These are phyloP conservation scores for Monomorium pharaonis DNA, from an alignment of 1,140 invertebrate species.

Conservation along the genomic window DNA sequence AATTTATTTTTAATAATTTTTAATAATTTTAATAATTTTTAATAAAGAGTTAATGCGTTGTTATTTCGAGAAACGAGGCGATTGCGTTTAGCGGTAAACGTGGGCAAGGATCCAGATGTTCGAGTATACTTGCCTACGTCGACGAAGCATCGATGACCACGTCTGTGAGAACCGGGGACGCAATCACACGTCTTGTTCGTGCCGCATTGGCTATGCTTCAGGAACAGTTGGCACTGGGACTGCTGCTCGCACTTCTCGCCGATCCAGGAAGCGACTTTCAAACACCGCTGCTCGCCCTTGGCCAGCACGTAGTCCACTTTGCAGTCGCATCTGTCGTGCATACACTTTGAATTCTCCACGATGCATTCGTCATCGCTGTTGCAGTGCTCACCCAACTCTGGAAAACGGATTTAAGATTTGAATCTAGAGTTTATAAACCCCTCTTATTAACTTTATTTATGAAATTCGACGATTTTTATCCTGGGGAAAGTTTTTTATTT, in stretches of 20 bases:
- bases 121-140: constrained; percentile 73
- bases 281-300: constrained; percentile 70
- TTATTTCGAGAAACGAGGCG: neutral
- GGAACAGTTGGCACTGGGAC: constrained; percentile 75
- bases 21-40: too few relatives aligned
- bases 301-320: constrained; percentile 77
- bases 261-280: constrained; percentile 75
- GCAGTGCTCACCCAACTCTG: constrained; percentile 76
- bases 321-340: constrained; percentile 72
- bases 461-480: neutral
- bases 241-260: constrained; percentile 79
- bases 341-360: constrained; percentile 74
- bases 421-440: neutral
- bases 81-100: neutral
- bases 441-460: neutral
- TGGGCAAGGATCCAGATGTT: neutral
- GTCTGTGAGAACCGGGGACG: constrained; percentile 71
- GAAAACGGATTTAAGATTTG: neutral
- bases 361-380: constrained; percentile 77
- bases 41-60: too few relatives aligned
- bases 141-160: constrained; percentile 73
- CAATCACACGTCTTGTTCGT: constrained; percentile 74
- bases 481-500: neutral
- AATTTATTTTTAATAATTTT: neutral
- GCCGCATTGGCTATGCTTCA: constrained; percentile 73